Conservation (phyloP, 2,888 invertebrate genomes). For the Apotomis capreana region DNA sequence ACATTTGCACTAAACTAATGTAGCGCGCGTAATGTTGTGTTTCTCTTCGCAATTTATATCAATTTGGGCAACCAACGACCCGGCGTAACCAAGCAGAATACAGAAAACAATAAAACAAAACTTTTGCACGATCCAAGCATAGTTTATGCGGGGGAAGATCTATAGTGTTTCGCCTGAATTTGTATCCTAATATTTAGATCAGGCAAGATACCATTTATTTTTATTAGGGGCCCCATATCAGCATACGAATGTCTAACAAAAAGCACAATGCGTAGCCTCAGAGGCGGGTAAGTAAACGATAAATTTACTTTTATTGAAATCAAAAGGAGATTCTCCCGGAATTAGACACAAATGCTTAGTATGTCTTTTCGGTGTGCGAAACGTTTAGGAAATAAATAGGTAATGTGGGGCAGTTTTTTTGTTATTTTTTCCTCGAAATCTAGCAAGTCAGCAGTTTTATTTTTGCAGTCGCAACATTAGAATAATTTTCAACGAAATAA, state of each 20-base stretch:
- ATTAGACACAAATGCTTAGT: conserved; percentile 43
- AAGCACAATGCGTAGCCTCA: conserved; percentile 55
- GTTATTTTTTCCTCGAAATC: conserved; percentile 3
- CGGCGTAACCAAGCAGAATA: conserved; percentile 36
- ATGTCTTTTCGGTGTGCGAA: conserved; percentile 22
- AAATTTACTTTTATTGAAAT: conserved; percentile 58
- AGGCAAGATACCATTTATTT: conserved; percentile 69
- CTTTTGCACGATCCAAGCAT: conserved; percentile 36
- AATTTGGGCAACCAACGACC: conserved; percentile 23
- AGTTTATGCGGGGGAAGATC: conserved; percentile 41
- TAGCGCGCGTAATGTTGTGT: not conserved
- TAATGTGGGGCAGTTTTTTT: not conserved
- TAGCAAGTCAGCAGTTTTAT: not conserved
- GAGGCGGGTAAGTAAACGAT: conserved; percentile 51
- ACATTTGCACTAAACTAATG: not conserved
- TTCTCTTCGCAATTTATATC: conserved; percentile 30
- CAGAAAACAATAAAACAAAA: conserved; percentile 42
- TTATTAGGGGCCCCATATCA: conserved; percentile 71
- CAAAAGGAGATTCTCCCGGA: conserved; percentile 45
- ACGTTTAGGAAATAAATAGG: conserved; percentile 24
- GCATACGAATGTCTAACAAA: conserved; percentile 71
- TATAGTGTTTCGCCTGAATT: conserved; percentile 50
- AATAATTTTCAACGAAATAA: no score
- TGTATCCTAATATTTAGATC: conserved; percentile 74
- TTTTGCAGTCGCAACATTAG: not conserved